phyloP scores from a whole-genome alignment of 2,113 vertebrate species.

The Acanthochromis polyacanthus region DNA sequence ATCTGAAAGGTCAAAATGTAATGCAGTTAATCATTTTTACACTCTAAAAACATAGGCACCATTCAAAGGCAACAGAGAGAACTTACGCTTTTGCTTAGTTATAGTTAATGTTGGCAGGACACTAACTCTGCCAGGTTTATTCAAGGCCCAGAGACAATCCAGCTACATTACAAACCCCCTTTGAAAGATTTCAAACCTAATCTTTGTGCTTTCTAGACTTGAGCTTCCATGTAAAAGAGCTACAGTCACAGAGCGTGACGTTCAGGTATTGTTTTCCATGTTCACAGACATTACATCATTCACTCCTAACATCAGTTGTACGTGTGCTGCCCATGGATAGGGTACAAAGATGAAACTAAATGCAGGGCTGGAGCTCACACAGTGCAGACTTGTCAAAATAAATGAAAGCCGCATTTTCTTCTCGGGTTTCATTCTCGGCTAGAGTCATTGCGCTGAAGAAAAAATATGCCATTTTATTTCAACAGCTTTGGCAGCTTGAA shows the following conservation, averaged over 20 bases:
- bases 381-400: slow-evolving; percentile 45
- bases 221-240: slow-evolving; percentile 17
- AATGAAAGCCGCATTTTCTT: slow-evolving; percentile 28
- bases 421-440: slow-evolving; percentile 40
- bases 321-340: slow-evolving; percentile 4
- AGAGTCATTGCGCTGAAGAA: slow-evolving; percentile 9
- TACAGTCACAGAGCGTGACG: slow-evolving; percentile 40
- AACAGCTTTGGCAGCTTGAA: slow-evolving; percentile 24
- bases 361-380: slow-evolving; percentile 2
- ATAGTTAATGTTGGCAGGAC: no score
- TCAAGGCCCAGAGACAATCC: slow-evolving; percentile 11
- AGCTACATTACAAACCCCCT: slow-evolving; percentile 19
- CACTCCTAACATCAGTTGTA: slow-evolving; percentile 49
- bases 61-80: no score
- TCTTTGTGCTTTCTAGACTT: slow-evolving; percentile 48
- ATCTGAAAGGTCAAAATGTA: slow-evolving; percentile 1
- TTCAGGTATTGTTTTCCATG: slow-evolving; percentile 67
- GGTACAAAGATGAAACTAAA: slow-evolving; percentile 44
- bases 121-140: neutral
- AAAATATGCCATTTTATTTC: slow-evolving; percentile 10
- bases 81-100: no score
- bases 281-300: slow-evolving; percentile 70
- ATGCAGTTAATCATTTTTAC: neutral
- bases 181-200: slow-evolving; percentile 49
- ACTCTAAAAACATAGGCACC: no score